phyloP scores from a whole-genome alignment of 2,797 vertebrate genomes.

The Ateles fusciceps region DNA sequence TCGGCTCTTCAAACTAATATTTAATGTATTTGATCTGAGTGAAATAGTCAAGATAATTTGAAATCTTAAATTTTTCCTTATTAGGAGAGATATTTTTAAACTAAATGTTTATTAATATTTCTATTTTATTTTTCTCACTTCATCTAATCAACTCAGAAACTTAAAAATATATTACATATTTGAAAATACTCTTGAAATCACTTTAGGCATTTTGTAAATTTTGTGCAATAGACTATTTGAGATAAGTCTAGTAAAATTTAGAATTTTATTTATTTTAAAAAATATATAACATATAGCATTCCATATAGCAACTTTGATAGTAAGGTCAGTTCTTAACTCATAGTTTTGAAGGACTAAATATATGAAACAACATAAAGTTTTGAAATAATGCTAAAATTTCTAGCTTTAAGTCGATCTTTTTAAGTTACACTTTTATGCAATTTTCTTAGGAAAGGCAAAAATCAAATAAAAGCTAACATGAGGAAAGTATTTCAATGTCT shows the following conservation, averaged over 20 bases:
- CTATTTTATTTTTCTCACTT: background rate
- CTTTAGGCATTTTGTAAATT: background rate
- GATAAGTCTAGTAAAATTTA: background rate
- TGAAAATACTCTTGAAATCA: background rate
- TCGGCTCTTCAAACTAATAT: background rate
- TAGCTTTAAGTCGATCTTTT: constrained; percentile 21
- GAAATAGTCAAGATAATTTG: background rate
- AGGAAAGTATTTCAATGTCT: constrained; percentile 60
- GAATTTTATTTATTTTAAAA: background rate
- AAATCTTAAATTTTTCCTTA: background rate
- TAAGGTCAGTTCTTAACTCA: background rate
- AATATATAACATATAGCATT: background rate
- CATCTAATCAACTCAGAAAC: background rate
- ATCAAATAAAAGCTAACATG: constrained; percentile 44
- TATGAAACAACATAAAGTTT: background rate
- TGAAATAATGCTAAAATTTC: constrained; percentile 1
- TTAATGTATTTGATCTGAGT: background rate
- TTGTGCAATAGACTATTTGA: background rate
- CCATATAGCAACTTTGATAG: background rate
- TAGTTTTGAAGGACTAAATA: background rate
- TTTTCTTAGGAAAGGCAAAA: constrained; percentile 39
- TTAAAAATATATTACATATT: background rate
- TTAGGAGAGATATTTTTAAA: background rate
- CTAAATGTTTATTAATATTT: background rate
- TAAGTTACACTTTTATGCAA: background rate